phyloP scores from a whole-genome alignment of 2,113 vertebrate species.

The Prionailurus viverrinus region DNA sequence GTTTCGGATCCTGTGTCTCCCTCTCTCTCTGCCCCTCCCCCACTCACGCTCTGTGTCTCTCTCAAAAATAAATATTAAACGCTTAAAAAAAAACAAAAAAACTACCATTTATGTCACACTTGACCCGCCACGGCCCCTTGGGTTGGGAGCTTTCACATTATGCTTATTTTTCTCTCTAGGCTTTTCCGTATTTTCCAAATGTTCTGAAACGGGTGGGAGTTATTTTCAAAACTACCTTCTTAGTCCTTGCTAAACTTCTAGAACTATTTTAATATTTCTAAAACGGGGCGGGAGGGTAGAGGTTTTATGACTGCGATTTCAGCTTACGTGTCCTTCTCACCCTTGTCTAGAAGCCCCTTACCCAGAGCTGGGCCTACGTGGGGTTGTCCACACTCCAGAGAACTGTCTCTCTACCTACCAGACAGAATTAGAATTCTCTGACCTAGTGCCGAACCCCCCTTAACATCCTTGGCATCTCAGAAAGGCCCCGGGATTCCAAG shows the following conservation, averaged over 20 bases:
- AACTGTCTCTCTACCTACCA: not conserved
- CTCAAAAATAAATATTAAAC: too few species aligned
- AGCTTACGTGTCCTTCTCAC: accelerated
- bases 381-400: not conserved
- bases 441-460: not conserved
- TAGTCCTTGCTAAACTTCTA: not conserved
- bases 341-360: not conserved
- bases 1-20: too few species aligned
- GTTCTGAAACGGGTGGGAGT: not conserved
- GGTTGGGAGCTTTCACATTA: not conserved
- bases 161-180: not conserved
- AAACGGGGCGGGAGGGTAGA: too few species aligned
- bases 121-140: accelerated
- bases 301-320: not conserved
- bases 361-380: accelerated
- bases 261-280: not conserved
- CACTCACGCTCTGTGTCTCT: too few species aligned
- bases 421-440: not conserved
- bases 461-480: not conserved
- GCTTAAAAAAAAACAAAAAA: too few species aligned
- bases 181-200: too few species aligned
- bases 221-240: not conserved
- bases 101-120: accelerated
- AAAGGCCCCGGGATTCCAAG: not conserved
- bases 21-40: too few species aligned